Evolutionary conservation across 2,888 invertebrate species (phyloP).

Genomic region (Metacarcinus magister): DNA sequence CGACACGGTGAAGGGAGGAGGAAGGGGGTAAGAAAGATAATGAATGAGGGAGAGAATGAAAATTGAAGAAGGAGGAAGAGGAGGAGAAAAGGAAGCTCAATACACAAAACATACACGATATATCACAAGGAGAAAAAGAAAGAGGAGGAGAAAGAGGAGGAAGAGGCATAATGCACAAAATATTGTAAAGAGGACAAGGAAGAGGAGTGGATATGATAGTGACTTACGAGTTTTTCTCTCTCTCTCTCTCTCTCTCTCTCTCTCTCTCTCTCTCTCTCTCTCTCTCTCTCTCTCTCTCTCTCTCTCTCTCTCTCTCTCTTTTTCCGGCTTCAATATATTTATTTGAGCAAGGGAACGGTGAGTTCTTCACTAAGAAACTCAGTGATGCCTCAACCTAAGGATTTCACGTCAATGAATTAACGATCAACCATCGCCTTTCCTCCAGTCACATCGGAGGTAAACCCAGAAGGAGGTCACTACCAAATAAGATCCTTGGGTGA

Average conservation of each 20-base stretch:
- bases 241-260: not conserved
- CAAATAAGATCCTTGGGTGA: not conserved
- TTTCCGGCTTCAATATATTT: not conserved
- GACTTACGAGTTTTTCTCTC: not conserved
- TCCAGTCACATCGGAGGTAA: not conserved
- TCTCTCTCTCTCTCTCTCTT: not conserved
- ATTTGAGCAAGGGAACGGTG: not conserved
- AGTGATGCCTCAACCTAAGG: not conserved
- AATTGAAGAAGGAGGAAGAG: too few relatives aligned
- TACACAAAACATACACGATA: too few relatives aligned
- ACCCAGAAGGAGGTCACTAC: not conserved
- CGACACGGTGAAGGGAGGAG: too few relatives aligned
- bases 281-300: too few relatives aligned
- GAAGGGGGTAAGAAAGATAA: too few relatives aligned
- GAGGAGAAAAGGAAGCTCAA: too few relatives aligned
- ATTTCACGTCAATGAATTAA: not conserved
- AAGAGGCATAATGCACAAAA: too few relatives aligned
- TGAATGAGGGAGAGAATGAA: too few relatives aligned
- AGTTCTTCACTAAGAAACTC: not conserved
- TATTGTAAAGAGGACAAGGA: not conserved
- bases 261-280: too few relatives aligned
- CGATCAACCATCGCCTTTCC: not conserved
- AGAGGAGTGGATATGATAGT: not conserved
- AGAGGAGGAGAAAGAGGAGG: too few relatives aligned
- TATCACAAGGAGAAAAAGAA: too few relatives aligned